These are phyloP conservation scores for Argynnis bischoffii DNA, from an alignment of 2,888 invertebrate species.

Conservation along the genomic window DNA sequence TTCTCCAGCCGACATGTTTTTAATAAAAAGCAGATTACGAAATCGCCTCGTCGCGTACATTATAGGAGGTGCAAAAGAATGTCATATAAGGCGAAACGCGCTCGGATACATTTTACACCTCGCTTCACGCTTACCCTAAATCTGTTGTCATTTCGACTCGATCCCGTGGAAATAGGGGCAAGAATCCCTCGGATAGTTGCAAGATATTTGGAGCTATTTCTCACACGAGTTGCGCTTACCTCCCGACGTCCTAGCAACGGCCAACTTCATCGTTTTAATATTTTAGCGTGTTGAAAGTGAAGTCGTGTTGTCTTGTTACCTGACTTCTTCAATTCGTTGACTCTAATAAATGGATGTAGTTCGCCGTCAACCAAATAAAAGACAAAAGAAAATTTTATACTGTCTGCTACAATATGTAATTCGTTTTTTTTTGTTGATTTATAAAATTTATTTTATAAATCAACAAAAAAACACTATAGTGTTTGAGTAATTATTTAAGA, in stretches of 20 bases:
- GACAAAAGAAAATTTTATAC: not conserved
- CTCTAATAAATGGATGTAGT: slow-evolving; percentile 36
- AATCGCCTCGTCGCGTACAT: slow-evolving; percentile 69
- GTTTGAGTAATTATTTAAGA: not conserved
- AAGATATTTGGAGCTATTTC: slow-evolving; percentile 76
- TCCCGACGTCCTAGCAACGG: slow-evolving; percentile 43
- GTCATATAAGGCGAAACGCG: slow-evolving; percentile 75
- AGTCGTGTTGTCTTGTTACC: slow-evolving; percentile 64
- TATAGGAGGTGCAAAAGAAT: slow-evolving; percentile 73
- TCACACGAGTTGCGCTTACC: slow-evolving; percentile 60
- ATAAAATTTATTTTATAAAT: no score
- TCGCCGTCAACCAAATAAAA: not conserved
- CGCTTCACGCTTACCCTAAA: slow-evolving; percentile 79
- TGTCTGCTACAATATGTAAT: not conserved
- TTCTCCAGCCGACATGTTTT: slow-evolving; percentile 64
- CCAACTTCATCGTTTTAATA: slow-evolving; percentile 68
- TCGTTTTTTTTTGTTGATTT: not conserved
- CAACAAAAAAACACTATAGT: no score
- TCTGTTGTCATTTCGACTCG: slow-evolving; percentile 79
- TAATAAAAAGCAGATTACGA: slow-evolving; percentile 76
- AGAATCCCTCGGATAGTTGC: slow-evolving; percentile 73
- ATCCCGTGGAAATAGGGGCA: slow-evolving; percentile 75
- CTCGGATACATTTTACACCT: slow-evolving; percentile 80
- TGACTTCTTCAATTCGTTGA: slow-evolving; percentile 42
- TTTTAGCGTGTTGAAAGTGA: slow-evolving; percentile 71